These are phyloP conservation scores for Onchidella celtica DNA, from an alignment of 2,888 invertebrate genomes.

Conservation along the genomic window DNA sequence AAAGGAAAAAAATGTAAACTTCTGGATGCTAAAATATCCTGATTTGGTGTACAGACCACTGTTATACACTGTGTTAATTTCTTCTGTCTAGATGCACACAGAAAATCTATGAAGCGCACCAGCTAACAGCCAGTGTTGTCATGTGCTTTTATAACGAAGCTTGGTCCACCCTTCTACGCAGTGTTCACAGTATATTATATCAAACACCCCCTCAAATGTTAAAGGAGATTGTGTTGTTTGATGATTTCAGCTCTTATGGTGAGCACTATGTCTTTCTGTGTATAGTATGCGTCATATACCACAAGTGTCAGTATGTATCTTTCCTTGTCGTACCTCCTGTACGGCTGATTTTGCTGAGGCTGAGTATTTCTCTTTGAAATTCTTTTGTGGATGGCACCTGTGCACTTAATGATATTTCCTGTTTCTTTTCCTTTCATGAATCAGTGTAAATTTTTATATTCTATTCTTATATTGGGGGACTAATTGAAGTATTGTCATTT, in stretches of 20 bases:
- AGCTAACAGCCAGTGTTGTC: constrained; percentile 91
- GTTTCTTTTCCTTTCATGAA: too few species aligned
- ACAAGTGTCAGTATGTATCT: too few species aligned
- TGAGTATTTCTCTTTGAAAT: neutral
- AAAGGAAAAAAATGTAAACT: too few species aligned
- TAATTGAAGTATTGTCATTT: too few species aligned
- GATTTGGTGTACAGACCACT: too few species aligned
- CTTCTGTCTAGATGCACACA: constrained; percentile 88
- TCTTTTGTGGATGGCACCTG: too few species aligned
- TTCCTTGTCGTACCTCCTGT: too few species aligned
- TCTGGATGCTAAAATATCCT: too few species aligned
- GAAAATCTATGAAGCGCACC: constrained; percentile 83
- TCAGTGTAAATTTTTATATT: too few species aligned
- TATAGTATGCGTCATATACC: neutral
- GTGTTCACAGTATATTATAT: constrained; percentile 91
- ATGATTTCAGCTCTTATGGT: constrained; percentile 91
- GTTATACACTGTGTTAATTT: too few species aligned
- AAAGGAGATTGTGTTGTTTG: constrained; percentile 94
- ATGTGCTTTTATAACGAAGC: constrained; percentile 99
- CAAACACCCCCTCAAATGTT: constrained; percentile 87
- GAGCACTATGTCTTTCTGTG: constrained; percentile 46
- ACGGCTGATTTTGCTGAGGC: neutral
- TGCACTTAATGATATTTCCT: too few species aligned
- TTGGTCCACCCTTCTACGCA: constrained; percentile 90
- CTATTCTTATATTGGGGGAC: too few species aligned